Evolutionary conservation across 1,140 invertebrate species (phyloP), one percentile per base, ranked within the genome.

Genomic region (Aphaenogaster floridana): DNA sequence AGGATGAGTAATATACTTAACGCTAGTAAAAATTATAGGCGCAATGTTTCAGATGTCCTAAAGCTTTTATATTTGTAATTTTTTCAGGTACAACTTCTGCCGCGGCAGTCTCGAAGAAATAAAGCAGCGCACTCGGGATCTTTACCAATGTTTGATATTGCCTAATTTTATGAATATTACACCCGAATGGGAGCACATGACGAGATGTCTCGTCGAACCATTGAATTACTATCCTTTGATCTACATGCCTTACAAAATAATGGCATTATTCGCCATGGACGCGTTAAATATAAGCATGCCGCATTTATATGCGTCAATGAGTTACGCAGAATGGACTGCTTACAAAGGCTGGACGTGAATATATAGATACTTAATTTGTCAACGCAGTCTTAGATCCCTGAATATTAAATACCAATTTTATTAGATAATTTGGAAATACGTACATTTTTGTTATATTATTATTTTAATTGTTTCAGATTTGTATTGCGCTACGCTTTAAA

Each of bases 1-100:
- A 98, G 72, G 98, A 99, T 91, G 96, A 96, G 78, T 81, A 28
- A 1, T 57, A 57, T 52, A 52, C n/a, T 42, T 64, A 28, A 28
- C 28, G 28, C 28, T 21, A 42, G 11, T 13, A 9, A 50, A 57
- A 76, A 76, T 78, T 28, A 28, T 28, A 28, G 28, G 28, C 0
- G 28, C 28, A 28, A 28, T 28, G 28, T 28, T 28, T 28, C 28
- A 28, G 28, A 28, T 28, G 28, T 28, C 28, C 28, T 28, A 28
- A 28, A 28, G 28, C 0, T 28, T 28, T 28, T 28, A 28, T 28
- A 48, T 0, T 48, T 52, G 17, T 5, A 52, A 52, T 5, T 17
- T 17, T 52, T 52, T 83, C 4, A 93, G 95, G 9, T 96, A 95
- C 87, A 97, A 97, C 90, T 95, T 97, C 52, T 97, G 54, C 54